Conservation (phyloP, 2,797 vertebrate genomes). For the Poliocrania exsul region DNA sequence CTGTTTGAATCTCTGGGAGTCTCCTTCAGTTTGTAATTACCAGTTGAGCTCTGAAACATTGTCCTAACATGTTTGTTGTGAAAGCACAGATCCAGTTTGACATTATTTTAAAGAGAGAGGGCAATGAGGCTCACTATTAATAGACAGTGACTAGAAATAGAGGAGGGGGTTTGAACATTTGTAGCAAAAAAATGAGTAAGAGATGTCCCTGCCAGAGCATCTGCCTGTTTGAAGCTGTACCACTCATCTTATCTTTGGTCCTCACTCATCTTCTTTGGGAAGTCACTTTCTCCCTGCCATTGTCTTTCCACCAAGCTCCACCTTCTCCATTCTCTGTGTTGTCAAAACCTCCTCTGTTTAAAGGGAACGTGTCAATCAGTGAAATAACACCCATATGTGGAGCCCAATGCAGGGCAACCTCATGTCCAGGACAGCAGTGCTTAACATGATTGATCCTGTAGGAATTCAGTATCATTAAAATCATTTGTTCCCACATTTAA, state of each 20-base stretch:
- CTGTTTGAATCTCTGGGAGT: constrained; percentile 62
- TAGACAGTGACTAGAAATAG: background rate
- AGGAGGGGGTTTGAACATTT: background rate
- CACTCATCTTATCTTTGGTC: background rate
- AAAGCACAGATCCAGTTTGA: constrained; percentile 52
- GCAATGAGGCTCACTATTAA: background rate
- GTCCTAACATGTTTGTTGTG: constrained; percentile 61
- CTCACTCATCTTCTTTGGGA: background rate
- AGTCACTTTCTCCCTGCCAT: background rate
- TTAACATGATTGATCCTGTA: background rate
- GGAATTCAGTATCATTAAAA: background rate
- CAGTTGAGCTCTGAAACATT: constrained; percentile 42
- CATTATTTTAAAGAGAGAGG: constrained; percentile 38
- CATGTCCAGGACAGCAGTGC: background rate
- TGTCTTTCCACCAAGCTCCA: background rate
- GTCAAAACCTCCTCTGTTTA: background rate
- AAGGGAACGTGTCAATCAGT: background rate
- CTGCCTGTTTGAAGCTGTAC: background rate
- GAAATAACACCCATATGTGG: background rate
- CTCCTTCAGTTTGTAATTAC: constrained; percentile 62
- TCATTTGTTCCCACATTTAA: background rate
- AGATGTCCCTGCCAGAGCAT: background rate
- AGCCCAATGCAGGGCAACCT: background rate
- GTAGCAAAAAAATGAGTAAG: background rate
- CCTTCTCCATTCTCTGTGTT: background rate